A percentile compares a stretch with the other conserved stretches of the same genome.
phyloP scores from a whole-genome alignment of 2,888 invertebrate genomes.

The Pseudoips prasinana region DNA sequence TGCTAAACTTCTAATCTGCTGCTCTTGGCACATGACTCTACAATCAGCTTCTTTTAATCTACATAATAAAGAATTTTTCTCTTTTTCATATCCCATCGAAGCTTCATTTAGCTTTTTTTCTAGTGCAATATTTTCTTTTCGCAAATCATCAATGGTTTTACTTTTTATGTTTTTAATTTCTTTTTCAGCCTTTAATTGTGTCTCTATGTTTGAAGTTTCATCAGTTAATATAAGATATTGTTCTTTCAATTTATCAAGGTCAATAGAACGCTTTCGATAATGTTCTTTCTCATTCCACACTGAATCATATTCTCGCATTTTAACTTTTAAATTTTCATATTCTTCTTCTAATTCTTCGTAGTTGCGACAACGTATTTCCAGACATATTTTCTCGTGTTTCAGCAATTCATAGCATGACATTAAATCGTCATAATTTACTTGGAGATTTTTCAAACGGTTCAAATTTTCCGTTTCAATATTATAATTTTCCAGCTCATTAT shows the following conservation, averaged over 20 bases:
- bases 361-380: constrained; percentile 51
- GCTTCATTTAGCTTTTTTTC: constrained; percentile 61
- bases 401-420: constrained; percentile 61
- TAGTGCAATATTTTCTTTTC: constrained; percentile 54
- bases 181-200: constrained; percentile 59
- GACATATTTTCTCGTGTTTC: constrained; percentile 58
- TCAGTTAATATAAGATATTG: constrained; percentile 61
- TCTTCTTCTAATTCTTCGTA: constrained; percentile 62
- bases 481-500: constrained; percentile 41
- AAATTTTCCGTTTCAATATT: constrained; percentile 59
- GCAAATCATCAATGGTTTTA: constrained; percentile 52
- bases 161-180: constrained; percentile 66
- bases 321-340: constrained; percentile 47
- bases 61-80: constrained; percentile 70
- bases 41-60: constrained; percentile 79
- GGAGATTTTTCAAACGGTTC: constrained; percentile 61
- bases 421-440: constrained; percentile 64
- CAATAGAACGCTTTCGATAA: constrained; percentile 60
- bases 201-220: constrained; percentile 64
- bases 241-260: constrained; percentile 64
- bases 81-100: constrained; percentile 60
- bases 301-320: constrained; percentile 60
- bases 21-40: constrained; percentile 79
- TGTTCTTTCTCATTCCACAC: constrained; percentile 72
- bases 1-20: constrained; percentile 79